Base-by-base conservation (phyloP, 30 jellyfish, hydroid and myxozoan genomes). In the Rhopilema esculentum region DNA sequence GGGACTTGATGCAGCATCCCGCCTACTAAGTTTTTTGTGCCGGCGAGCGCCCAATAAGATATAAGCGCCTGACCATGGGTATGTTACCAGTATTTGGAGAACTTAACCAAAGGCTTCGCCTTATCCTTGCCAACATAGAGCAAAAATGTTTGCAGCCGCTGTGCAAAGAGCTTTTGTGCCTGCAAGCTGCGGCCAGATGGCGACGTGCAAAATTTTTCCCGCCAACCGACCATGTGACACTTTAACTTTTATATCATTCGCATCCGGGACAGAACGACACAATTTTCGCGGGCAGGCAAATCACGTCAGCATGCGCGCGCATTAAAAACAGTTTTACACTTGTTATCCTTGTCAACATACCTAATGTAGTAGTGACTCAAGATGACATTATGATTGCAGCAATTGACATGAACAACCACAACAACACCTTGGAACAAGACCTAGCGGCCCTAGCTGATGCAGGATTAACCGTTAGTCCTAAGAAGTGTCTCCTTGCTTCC, bases 71-170 rank as follows among this genome's bases (percentile, higher is more conserved):
- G 19, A 69, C 92, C 26, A 91, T 91, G 89, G 92, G 92, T 0
- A 66, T 85, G 28, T 66, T 49, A 28, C 89, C 89, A 16, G 89
- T 95, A 15, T 77, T 85, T 0, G 92, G 95, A 15, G 95, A 91
- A 88, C 89, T 91, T 15, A 76, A 78, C 80, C 64, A 33, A 27
- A 84, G 84, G 49, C 89, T 91, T 25, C 84, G 84, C 49, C 95
- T 92, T 19, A 33, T 91, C 0, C 48, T 91, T 8, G 94, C 93
- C 2, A 23, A 69, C n/a, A n/a, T n/a, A n/a, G n/a, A n/a, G n/a
- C n/a, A n/a, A n/a, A n/a, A n/a, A n/a, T n/a, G n/a, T n/a, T n/a
- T n/a, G n/a, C n/a, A n/a, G n/a, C n/a, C n/a, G n/a, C n/a, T n/a
- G n/a, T n/a, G n/a, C n/a, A n/a, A n/a, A n/a, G n/a, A n/a, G n/a